Percentiles rank a stretch among this genome's conserved stretches.
These are phyloP conservation scores for Brenthis ino DNA, from an alignment of 2,888 invertebrate species.

Conservation along the genomic window DNA sequence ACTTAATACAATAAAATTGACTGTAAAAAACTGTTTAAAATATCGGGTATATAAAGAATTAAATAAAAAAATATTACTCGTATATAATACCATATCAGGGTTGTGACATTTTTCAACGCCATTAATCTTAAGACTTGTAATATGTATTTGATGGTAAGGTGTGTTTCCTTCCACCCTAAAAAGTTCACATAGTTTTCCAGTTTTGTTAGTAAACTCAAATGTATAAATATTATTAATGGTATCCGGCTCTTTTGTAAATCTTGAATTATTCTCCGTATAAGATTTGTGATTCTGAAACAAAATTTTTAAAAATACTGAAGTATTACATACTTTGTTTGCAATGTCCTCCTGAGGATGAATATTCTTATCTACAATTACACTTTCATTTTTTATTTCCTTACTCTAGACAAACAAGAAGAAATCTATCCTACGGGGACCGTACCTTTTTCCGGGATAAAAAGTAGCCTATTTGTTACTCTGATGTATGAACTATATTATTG, in stretches of 20 bases:
- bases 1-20: no score
- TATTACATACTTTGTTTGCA: no score
- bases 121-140: constrained; percentile 23
- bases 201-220: constrained; percentile 3
- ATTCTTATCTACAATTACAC: no score
- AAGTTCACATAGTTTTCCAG: neutral
- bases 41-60: no score
- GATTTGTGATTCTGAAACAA: constrained; percentile 7
- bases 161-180: constrained; percentile 13
- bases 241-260: constrained; percentile 3
- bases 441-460: no score
- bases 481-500: no score
- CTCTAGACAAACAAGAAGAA: no score
- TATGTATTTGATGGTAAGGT: constrained; percentile 13
- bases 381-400: no score
- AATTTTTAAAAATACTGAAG: neutral
- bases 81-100: constrained; percentile 13
- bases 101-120: constrained; percentile 12
- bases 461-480: no score
- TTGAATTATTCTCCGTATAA: neutral
- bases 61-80: neutral
- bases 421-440: no score
- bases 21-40: neutral
- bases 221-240: constrained; percentile 19
- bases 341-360: no score